These are phyloP conservation scores for Arothron firmamentum DNA, from an alignment of 2,113 vertebrate species.

Conservation along the genomic window DNA sequence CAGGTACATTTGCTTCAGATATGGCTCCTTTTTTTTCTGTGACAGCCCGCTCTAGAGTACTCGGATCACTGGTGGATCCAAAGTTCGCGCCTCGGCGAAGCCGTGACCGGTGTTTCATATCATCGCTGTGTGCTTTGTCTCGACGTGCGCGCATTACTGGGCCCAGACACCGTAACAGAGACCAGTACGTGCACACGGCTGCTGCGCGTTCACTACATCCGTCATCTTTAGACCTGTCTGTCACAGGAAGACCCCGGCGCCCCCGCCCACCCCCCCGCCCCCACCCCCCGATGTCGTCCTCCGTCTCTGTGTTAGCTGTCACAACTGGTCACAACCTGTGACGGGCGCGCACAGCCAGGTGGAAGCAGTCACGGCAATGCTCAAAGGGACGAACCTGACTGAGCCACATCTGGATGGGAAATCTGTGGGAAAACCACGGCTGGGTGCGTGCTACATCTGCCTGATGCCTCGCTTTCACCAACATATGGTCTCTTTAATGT, in stretches of 20 bases:
- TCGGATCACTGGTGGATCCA: constrained; percentile 14
- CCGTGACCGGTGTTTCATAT: constrained; percentile 59
- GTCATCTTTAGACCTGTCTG: constrained; percentile 43
- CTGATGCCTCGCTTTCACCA: too few species aligned
- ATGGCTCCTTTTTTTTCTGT: constrained; percentile 25
- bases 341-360: constrained; percentile 42
- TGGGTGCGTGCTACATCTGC: too few species aligned
- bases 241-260: constrained; percentile 39
- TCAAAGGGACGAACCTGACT: constrained; percentile 12
- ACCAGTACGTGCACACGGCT: constrained; percentile 20
- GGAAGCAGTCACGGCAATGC: constrained; percentile 37
- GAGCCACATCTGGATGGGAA: background rate
- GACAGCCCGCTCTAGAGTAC: constrained; percentile 33
- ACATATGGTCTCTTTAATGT: too few species aligned
- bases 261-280: too few species aligned
- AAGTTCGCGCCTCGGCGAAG: constrained; percentile 17
- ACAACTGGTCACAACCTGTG: constrained; percentile 47
- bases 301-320: constrained; percentile 36
- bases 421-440: background rate
- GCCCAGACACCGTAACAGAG: constrained; percentile 34
- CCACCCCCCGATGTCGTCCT: constrained; percentile 26
- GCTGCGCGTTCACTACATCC: constrained; percentile 38
- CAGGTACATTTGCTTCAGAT: constrained; percentile 22
- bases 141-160: background rate
- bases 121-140: constrained; percentile 6